Evolutionary conservation across 2,888 invertebrate genomes (phyloP), one percentile per base, ranked within the genome.

Genomic region (Agrochola macilenta): DNA sequence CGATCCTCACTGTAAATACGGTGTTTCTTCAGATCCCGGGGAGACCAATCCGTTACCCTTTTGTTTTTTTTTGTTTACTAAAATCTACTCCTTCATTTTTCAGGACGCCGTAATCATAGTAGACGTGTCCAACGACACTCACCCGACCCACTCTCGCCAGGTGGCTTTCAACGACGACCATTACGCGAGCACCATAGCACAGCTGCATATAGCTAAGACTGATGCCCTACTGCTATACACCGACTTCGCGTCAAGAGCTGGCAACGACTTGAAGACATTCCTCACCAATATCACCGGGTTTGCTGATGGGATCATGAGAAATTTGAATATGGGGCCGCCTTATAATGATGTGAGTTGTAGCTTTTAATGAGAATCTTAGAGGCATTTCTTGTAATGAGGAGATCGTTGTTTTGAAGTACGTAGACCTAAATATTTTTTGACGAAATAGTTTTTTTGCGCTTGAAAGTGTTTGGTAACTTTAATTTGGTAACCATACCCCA

Each of bases 221-320:
- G 95, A 95, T 2, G 94, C 94, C 0, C 80, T 95, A 5, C 90
- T 94, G 0, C 92, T 96, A 0, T 96, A 95, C 89, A 96, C 95
- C 0, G 95, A 96, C 89, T 95, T 91, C 87, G 90, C 94, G 0
- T 91, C 93, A 0, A 87, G 91, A 54, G 91, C 94, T 8, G 93
- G 94, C 0, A 84, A 83, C 0, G 94, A 95, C 23, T 87, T 95
- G 81, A 93, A 92, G 79, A 83, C 60, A 7, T 96, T 96, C 87
- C 78, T 95, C 11, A 87, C 78, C 23, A 95, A 95, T 60, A 91
- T 96, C 43, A 89, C 93, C 0, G 81, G 83, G 3, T 89, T 93
- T 30, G 89, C 91, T 4, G 87, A 92, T 46, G 92, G 92, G 2
- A 91, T 93, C 0, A 79, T 91, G 7, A 66, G 58, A 2, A 83